These are phyloP conservation scores for Diplolepis rosae DNA, from an alignment of 2,888 invertebrate species.

Conservation along the genomic window DNA sequence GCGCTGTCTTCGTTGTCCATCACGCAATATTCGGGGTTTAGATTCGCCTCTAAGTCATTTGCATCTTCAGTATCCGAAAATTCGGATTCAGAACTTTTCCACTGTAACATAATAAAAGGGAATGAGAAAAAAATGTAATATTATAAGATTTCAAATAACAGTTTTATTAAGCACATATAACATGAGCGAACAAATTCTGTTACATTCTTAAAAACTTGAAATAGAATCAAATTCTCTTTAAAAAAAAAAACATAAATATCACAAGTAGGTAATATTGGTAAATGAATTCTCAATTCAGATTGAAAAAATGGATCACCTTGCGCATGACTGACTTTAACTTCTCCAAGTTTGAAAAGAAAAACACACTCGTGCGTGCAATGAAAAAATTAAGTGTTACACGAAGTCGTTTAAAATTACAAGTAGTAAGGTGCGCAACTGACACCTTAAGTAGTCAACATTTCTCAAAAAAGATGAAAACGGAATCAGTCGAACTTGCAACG, in stretches of 20 bases:
- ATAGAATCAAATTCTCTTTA: no score
- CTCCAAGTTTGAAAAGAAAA: slow-evolving; percentile 1
- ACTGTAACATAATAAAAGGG: slow-evolving; percentile 15
- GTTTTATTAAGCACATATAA: no score
- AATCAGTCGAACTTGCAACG: background rate
- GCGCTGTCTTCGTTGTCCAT: slow-evolving; percentile 68
- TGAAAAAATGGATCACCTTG: slow-evolving; percentile 3
- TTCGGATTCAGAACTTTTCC: slow-evolving; percentile 49
- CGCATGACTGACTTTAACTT: slow-evolving; percentile 21
- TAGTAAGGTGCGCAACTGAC: slow-evolving; percentile 1
- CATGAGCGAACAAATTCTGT: no score
- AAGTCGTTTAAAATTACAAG: slow-evolving; percentile 9
- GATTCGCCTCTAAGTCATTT: slow-evolving; percentile 61
- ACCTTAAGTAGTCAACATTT: slow-evolving; percentile 15
- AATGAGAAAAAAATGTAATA: no score
- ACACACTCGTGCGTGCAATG: background rate
- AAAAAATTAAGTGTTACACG: slow-evolving; percentile 5
- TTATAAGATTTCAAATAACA: no score
- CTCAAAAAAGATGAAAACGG: background rate
- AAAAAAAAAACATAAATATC: no score
- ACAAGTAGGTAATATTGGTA: no score
- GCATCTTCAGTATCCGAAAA: slow-evolving; percentile 58
- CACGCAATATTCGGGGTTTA: slow-evolving; percentile 55
- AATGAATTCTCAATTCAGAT: background rate
- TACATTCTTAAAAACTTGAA: no score